Conservation (phyloP, 2,797 vertebrate genomes). For the Lepilemur ruficaudatus region DNA sequence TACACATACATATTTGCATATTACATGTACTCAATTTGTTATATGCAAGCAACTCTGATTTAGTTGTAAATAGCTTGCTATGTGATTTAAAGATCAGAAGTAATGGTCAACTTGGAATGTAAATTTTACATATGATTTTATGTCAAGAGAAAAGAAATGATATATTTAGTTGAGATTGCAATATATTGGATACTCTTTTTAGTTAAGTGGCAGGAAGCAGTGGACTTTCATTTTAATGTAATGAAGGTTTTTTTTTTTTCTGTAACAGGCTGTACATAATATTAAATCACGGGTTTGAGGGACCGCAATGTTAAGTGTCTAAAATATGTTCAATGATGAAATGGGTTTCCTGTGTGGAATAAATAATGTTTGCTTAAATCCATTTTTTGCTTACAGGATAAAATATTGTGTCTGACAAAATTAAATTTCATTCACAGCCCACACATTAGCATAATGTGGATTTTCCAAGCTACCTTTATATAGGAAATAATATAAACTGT, state of each 20-base stretch:
- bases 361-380: constrained; percentile 61
- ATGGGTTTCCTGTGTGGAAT: constrained; percentile 50
- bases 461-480: constrained; percentile 45
- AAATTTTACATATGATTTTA: not conserved
- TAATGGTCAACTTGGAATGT: not conserved
- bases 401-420: constrained; percentile 59
- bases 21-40: not conserved
- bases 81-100: not conserved
- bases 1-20: not conserved
- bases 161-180: constrained; percentile 10
- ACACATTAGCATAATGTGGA: constrained; percentile 55
- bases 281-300: constrained; percentile 36
- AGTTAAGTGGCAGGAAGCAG: constrained; percentile 36
- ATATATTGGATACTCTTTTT: not conserved
- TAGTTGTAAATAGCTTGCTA: not conserved
- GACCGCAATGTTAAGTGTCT: constrained; percentile 20
- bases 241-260: not conserved
- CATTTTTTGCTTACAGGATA: constrained; percentile 57
- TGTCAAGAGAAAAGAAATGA: constrained; percentile 4
- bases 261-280: not conserved
- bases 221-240: not conserved
- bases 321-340: constrained; percentile 25
- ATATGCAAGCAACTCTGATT: not conserved
- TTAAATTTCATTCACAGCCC: constrained; percentile 50
- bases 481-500: constrained; percentile 22